Percentiles rank a stretch among this genome's conserved stretches.
Conservation (phyloP, 2,888 invertebrate genomes). For the Schizaphis graminum region DNA sequence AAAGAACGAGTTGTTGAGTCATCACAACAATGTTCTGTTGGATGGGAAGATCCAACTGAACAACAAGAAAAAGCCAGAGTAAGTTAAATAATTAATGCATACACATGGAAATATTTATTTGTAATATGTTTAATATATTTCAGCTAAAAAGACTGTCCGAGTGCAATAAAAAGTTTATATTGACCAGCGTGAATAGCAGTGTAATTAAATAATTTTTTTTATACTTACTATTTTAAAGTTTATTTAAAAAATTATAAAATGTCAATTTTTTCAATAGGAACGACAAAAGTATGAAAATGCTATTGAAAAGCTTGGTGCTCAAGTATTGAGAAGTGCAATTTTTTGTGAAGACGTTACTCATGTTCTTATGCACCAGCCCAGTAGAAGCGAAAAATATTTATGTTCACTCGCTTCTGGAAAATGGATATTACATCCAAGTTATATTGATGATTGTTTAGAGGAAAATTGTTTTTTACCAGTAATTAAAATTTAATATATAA, state of each 20-base stretch:
- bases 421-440: constrained; percentile 88
- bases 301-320: constrained; percentile 77
- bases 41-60: constrained; percentile 66
- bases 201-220: constrained; percentile 38
- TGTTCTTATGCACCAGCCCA: constrained; percentile 81
- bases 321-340: constrained; percentile 74
- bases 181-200: constrained; percentile 34
- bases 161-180: constrained; percentile 54
- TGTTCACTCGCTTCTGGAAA: constrained; percentile 89
- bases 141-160: constrained; percentile 51
- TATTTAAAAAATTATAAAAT: not conserved
- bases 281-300: constrained; percentile 70
- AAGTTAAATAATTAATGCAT: not conserved
- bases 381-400: constrained; percentile 89
- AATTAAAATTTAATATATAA: constrained; percentile 9
- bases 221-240: not conserved
- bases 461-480: constrained; percentile 77
- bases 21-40: constrained; percentile 62
- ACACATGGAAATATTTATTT: not conserved
- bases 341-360: constrained; percentile 82
- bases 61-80: constrained; percentile 64
- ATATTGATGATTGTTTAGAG: constrained; percentile 79
- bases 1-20: constrained; percentile 56
- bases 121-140: not conserved
- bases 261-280: constrained; percentile 37